These are phyloP conservation scores for Tromatobia lineatoria DNA, from an alignment of 2,888 invertebrate species.

Conservation along the genomic window DNA sequence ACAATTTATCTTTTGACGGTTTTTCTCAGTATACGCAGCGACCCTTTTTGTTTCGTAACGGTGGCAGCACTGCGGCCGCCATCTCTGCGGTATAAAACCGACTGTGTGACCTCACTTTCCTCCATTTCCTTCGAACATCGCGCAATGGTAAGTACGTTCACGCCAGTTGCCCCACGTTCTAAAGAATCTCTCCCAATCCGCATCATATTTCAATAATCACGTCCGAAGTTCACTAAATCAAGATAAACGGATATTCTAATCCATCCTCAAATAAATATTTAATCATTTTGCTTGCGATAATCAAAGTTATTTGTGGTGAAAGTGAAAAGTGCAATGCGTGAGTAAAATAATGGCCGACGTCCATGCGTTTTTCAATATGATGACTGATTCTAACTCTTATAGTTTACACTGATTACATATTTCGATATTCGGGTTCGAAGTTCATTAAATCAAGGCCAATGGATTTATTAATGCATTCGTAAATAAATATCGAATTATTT, in stretches of 20 bases:
- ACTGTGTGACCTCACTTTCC: constrained; percentile 58
- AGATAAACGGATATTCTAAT: constrained; percentile 14
- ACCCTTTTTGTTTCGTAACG: not conserved
- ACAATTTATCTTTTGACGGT: no score
- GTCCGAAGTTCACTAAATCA: not conserved
- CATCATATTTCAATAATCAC: constrained; percentile 56
- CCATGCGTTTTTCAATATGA: constrained; percentile 14
- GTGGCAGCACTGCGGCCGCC: constrained; percentile 60
- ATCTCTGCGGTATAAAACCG: constrained; percentile 68
- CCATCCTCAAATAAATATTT: constrained; percentile 47
- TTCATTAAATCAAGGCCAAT: no score
- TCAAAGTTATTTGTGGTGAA: not conserved
- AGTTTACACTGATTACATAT: constrained; percentile 89
- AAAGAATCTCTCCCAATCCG: constrained; percentile 65
- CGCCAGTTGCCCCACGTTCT: no score
- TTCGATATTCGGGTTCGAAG: no score
- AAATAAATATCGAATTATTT: no score
- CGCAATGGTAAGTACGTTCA: constrained; percentile 76
- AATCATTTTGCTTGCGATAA: not conserved
- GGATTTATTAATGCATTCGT: no score
- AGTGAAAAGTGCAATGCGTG: not conserved
- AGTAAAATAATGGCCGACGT: constrained; percentile 42
- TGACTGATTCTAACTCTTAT: constrained; percentile 88
- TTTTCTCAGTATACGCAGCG: no score
- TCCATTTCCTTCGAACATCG: constrained; percentile 78